Evolutionary conservation across 2,888 invertebrate species (phyloP).

Genomic region (Drosophila infuscata): DNA sequence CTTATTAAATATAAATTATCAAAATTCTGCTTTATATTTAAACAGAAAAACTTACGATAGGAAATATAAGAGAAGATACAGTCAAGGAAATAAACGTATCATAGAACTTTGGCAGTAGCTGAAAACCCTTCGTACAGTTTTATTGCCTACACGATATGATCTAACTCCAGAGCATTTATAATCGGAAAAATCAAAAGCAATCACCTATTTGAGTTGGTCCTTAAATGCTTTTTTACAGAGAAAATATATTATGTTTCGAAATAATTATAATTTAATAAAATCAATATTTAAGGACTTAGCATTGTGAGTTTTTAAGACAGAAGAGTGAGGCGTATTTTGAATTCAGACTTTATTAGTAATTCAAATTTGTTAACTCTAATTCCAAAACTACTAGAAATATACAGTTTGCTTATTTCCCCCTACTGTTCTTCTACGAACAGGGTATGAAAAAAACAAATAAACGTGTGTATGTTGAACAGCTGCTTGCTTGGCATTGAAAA

Average conservation of each 20-base stretch:
- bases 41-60: not conserved
- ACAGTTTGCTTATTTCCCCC: not conserved
- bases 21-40: not conserved
- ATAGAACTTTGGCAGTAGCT: not conserved
- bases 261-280: not conserved
- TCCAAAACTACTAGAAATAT: not conserved
- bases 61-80: not conserved
- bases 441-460: slow-evolving; percentile 37
- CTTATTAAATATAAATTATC: not conserved
- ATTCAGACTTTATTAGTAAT: not conserved
- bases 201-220: not conserved
- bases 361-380: not conserved
- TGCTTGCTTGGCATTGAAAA: slow-evolving; percentile 80
- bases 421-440: not conserved
- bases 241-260: not conserved
- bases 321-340: not conserved
- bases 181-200: not conserved
- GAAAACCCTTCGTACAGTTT: not conserved
- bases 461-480: slow-evolving; percentile 55
- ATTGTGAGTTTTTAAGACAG: not conserved
- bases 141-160: no score
- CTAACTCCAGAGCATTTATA: not conserved
- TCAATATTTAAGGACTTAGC: not conserved
- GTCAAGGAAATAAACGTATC: not conserved
- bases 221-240: not conserved